Evolutionary conservation across 1,140 invertebrate genomes (phyloP).

Genomic region (Centruroides sculpturatus): DNA sequence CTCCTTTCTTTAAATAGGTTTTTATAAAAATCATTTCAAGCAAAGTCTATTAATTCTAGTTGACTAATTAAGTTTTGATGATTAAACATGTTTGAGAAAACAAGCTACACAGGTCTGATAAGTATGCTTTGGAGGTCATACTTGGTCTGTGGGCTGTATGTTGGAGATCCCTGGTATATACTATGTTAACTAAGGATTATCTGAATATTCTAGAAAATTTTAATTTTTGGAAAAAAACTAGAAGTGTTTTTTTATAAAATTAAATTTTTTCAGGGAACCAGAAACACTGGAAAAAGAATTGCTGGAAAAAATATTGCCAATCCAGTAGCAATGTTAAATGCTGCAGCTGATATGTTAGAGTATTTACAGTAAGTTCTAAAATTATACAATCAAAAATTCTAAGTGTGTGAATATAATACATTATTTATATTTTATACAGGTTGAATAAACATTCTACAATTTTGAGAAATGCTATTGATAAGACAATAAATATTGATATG

Average conservation of each 20-base stretch:
- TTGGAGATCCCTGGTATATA: no score
- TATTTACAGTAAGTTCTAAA: constrained; percentile 52
- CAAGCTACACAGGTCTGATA: no score
- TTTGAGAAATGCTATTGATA: no score
- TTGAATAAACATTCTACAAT: not conserved
- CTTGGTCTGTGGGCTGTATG: no score
- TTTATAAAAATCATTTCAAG: no score
- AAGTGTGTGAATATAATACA: not conserved
- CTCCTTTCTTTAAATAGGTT: no score
- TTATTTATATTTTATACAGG: not conserved
- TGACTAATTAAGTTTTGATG: no score
- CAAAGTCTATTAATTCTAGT: no score
- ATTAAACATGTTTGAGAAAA: no score
- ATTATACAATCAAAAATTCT: not conserved
- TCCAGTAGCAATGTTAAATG: constrained; percentile 89
- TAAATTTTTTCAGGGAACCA: constrained; percentile 45
- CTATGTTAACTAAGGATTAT: no score
- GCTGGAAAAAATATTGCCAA: constrained; percentile 95
- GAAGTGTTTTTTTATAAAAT: not conserved
- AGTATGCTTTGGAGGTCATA: no score
- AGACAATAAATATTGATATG: no score
- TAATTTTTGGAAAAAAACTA: not conserved
- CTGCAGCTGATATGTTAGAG: constrained; percentile 78
- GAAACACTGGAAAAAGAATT: constrained; percentile 83
- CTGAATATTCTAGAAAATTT: not conserved